Percentiles rank a stretch among this genome's conserved stretches.
These are phyloP conservation scores for Notodonta ziczac DNA, from an alignment of 2,888 invertebrate genomes.

Conservation along the genomic window DNA sequence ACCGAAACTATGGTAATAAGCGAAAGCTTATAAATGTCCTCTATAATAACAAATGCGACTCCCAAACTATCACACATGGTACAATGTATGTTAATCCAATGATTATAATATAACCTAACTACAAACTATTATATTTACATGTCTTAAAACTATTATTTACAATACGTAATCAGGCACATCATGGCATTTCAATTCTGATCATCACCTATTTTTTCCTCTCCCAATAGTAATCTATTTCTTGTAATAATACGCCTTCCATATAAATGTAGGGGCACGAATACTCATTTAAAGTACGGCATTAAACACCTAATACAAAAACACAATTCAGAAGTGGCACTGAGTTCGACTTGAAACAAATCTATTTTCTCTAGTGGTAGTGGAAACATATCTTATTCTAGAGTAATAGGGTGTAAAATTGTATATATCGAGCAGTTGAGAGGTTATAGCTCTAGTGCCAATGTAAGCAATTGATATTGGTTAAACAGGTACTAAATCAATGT, in stretches of 20 bases:
- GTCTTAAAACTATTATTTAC: conserved; percentile 22
- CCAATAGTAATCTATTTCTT: conserved; percentile 4
- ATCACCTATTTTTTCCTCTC: conserved; percentile 32
- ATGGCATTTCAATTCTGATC: conserved; percentile 56
- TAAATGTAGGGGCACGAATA: no score
- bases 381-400: no score
- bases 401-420: no score
- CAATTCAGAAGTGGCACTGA: no score
- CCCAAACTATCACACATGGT: conserved; percentile 33
- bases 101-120: conserved; percentile 18
- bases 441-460: no score
- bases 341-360: no score
- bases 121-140: conserved; percentile 34
- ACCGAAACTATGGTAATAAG: conserved; percentile 26
- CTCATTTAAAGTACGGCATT: no score
- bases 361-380: no score
- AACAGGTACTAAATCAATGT: background rate
- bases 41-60: conserved; percentile 41
- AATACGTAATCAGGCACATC: conserved; percentile 64
- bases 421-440: no score
- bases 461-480: no score
- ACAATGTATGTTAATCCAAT: conserved; percentile 8
- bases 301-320: no score
- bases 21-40: conserved; percentile 26
- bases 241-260: no score